Evolutionary conservation across 2,797 vertebrate genomes (phyloP), one percentile per base, ranked within the genome.

Genomic region (Semotilus atromaculatus): DNA sequence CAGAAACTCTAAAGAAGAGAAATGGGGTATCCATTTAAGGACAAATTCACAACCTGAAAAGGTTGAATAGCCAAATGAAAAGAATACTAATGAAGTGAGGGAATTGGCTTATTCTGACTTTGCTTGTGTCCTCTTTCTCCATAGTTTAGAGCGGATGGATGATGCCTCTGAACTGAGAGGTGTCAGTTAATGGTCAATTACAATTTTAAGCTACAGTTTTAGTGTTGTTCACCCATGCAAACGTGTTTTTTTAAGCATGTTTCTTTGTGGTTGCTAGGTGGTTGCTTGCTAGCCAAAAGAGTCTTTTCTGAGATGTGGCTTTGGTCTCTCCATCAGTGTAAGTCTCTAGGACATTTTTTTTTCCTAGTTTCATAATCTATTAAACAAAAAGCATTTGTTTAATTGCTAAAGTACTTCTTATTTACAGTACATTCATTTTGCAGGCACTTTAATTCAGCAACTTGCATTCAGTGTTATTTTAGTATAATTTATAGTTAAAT

Each of bases 51-150:
- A 70, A 78, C 53, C 66, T 62, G 75, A 79, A 84, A 76, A 84
- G 66, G 83, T 79, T 84, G 83, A 78, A 79, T 60, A 48, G 67
- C 82, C 13, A 51, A 58, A 79, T 48, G 66, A 84, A 68, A 84
- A 34, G 83, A 84, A 84, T 84, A 77, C 68, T 29, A 68, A 85
- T 66, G 71, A 82, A 78, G 48, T 58, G 48, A 55, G 48, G 64
- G n/a, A 79, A 77, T 67, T 83, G 70, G 71, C 71, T 82, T 66
- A 60, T 82, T 66, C 38, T 73, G 40, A 74, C 82, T 76, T 83
- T 83, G 72, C 82, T 58, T 43, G 64, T 72, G 72, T 38, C 64
- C 73, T 83, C 38, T 31, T 77, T 64, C 66, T 58, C 34, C 3
- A 16, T 78, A 43, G 71, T 38, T 75, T 7, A 31, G 34, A 31